phyloP scores from a whole-genome alignment of 2,888 invertebrate species.

The Drosophila maculinotata region DNA sequence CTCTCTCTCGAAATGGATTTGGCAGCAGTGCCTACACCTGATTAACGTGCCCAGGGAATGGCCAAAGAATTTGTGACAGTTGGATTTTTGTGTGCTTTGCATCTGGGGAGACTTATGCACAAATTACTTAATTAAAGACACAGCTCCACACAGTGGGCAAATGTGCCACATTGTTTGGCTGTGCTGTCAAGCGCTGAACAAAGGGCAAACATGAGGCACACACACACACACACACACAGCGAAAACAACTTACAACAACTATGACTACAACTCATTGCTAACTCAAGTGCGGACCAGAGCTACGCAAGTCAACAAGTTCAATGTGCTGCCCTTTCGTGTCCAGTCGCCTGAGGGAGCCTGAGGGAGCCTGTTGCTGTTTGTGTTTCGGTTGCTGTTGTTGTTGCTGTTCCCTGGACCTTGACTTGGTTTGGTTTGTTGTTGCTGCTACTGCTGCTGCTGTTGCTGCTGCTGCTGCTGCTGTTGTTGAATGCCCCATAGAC shows the following conservation, averaged over 20 bases:
- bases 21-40: constrained; percentile 12
- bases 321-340: constrained; percentile 50
- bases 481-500: constrained; percentile 31
- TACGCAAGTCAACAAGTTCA: constrained; percentile 64
- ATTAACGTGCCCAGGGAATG: constrained; percentile 10
- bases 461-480: constrained; percentile 18
- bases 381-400: constrained; percentile 22
- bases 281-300: constrained; percentile 41
- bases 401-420: constrained; percentile 41
- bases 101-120: constrained; percentile 17
- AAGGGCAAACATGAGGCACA: constrained; percentile 36
- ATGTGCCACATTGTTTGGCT: constrained; percentile 37
- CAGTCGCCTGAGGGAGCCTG: constrained; percentile 45
- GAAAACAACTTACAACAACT: constrained; percentile 28
- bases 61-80: constrained; percentile 6
- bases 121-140: constrained; percentile 64
- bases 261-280: constrained; percentile 45
- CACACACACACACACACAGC: constrained; percentile 28
- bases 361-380: constrained; percentile 45
- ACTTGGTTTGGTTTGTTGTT: constrained; percentile 37
- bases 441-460: constrained; percentile 23
- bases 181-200: constrained; percentile 41
- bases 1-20: constrained; percentile 10
- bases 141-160: background rate
- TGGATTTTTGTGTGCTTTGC: constrained; percentile 11